phyloP scores from a whole-genome alignment of 2,113 vertebrate species.

The Chlamydotis undulata region DNA sequence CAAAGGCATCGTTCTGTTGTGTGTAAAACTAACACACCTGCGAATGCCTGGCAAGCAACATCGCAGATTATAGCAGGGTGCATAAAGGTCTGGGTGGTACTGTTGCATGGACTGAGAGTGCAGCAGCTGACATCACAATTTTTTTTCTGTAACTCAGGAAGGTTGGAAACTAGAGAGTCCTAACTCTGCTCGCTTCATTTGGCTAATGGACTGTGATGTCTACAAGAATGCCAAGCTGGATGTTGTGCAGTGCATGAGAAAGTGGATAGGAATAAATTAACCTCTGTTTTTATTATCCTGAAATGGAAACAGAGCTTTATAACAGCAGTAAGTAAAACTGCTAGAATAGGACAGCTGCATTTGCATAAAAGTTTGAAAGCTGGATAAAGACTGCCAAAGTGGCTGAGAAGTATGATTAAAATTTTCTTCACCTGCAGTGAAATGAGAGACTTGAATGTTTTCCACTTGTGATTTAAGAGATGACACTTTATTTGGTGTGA shows the following conservation, averaged over 20 bases:
- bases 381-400: background rate
- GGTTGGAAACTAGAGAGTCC: background rate
- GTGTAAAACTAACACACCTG: background rate
- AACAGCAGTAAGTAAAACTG: background rate
- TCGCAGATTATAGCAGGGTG: accelerated
- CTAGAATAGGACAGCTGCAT: background rate
- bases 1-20: background rate
- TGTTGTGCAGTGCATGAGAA: background rate
- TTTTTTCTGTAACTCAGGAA: background rate
- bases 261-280: background rate
- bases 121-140: background rate
- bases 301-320: background rate
- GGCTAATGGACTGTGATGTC: background rate
- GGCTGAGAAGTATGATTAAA: background rate
- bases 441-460: background rate
- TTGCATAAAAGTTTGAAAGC: background rate
- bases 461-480: background rate
- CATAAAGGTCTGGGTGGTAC: background rate
- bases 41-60: background rate
- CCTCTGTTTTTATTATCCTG: background rate
- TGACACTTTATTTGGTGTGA: conserved; percentile 11
- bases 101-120: background rate
- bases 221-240: background rate
- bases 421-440: conserved; percentile 6
- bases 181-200: background rate